phyloP scores from a whole-genome alignment of 1,140 invertebrate genomes.

The Eumaeus atala region DNA sequence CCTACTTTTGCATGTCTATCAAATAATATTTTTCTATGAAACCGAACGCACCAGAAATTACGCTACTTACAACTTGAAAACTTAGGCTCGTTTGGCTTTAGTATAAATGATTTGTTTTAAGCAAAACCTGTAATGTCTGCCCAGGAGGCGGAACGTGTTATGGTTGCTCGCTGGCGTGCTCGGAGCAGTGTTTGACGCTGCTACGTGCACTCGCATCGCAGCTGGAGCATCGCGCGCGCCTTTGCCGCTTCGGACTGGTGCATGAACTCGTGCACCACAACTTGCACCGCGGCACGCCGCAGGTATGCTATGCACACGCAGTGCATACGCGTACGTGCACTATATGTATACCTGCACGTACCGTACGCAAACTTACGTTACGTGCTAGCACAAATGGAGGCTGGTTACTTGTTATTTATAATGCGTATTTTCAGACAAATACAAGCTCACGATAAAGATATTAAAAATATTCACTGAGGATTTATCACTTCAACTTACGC shows the following conservation, averaged over 20 bases:
- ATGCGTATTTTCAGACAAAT: too few species aligned
- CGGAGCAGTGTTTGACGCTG: slow-evolving; percentile 94
- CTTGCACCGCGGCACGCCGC: slow-evolving; percentile 84
- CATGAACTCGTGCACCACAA: slow-evolving; percentile 94
- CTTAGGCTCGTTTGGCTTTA: too few species aligned
- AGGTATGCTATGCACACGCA: slow-evolving; percentile 55
- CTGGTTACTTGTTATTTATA: too few species aligned
- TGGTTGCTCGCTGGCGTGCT: slow-evolving; percentile 89
- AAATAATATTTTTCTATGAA: too few species aligned
- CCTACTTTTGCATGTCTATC: too few species aligned
- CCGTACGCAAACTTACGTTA: too few species aligned
- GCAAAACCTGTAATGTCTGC: neutral
- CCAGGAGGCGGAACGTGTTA: slow-evolving; percentile 80
- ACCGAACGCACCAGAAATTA: too few species aligned
- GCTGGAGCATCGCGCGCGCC: slow-evolving; percentile 81
- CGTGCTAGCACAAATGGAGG: too few species aligned
- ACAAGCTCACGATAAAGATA: too few species aligned
- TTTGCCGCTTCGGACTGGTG: slow-evolving; percentile 91
- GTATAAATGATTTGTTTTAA: neutral
- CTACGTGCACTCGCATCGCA: slow-evolving; percentile 93
- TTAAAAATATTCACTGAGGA: too few species aligned
- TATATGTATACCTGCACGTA: neutral
- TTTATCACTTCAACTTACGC: too few species aligned
- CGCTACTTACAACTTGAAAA: too few species aligned
- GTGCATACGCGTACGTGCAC: neutral